phyloP scores from a whole-genome alignment of 2,888 invertebrate species.

The Diarsia mendica region DNA sequence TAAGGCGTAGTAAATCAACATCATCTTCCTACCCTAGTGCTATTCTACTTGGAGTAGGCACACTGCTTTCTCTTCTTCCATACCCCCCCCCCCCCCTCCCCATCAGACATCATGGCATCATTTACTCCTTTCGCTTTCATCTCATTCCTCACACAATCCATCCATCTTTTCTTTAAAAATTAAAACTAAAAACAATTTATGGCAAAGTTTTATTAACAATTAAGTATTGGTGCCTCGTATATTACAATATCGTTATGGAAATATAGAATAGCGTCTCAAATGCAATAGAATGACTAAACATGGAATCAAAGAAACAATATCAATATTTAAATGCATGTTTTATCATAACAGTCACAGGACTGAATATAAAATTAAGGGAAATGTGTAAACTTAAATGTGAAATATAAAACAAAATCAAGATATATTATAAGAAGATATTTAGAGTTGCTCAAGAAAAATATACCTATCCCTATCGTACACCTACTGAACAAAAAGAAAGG shows the following conservation, averaged over 20 bases:
- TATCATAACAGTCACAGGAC: slow-evolving; percentile 31
- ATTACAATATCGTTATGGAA: slow-evolving; percentile 65
- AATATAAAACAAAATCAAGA: neutral
- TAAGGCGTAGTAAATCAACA: neutral
- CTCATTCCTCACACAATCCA: neutral
- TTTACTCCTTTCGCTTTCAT: neutral
- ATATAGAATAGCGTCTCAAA: slow-evolving; percentile 62
- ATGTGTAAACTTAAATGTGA: slow-evolving; percentile 47
- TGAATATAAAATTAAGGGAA: slow-evolving; percentile 37
- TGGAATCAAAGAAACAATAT: slow-evolving; percentile 55
- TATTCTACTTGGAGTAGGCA: neutral
- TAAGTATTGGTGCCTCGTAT: slow-evolving; percentile 82
- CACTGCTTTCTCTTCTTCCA: neutral
- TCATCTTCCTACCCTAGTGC: neutral
- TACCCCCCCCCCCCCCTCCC: too few species aligned
- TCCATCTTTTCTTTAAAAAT: slow-evolving; percentile 18
- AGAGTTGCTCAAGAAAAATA: neutral
- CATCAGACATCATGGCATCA: neutral
- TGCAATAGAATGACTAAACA: slow-evolving; percentile 54
- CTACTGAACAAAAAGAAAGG: slow-evolving; percentile 1
- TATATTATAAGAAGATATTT: neutral
- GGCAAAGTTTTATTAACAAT: slow-evolving; percentile 78
- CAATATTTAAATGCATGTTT: slow-evolving; percentile 61
- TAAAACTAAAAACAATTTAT: slow-evolving; percentile 41
- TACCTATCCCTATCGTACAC: neutral